Conservation (phyloP, 1,140 invertebrate species). For the Euura lappo region DNA sequence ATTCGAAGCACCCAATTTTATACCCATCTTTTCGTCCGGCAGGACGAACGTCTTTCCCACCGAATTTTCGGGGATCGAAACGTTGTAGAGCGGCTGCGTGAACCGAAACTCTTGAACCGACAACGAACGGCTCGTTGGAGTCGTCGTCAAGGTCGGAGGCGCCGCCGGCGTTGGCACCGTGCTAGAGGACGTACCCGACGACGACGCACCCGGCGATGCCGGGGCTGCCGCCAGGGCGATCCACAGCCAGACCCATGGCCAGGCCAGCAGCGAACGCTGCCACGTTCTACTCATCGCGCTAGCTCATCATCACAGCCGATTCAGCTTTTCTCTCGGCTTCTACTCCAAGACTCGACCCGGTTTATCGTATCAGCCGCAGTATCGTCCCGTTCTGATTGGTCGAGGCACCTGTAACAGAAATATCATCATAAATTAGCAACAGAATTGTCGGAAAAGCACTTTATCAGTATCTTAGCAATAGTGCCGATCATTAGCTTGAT, state of each 20-base stretch:
- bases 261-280: conserved; percentile 49
- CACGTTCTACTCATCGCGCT: conserved; percentile 55
- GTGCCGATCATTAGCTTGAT: neutral
- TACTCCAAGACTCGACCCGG: too few species aligned
- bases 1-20: conserved; percentile 61
- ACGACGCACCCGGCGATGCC: conserved; percentile 18
- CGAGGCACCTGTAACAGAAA: neutral
- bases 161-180: conserved; percentile 11
- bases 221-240: conserved; percentile 44
- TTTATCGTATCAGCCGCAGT: neutral
- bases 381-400: neutral
- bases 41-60: conserved; percentile 82
- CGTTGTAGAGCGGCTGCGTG: conserved; percentile 81
- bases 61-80: conserved; percentile 90
- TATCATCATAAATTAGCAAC: too few species aligned
- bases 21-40: conserved; percentile 73
- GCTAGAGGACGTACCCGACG: conserved; percentile 14
- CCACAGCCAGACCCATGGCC: conserved; percentile 57
- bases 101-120: conserved; percentile 66
- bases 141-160: conserved; percentile 21
- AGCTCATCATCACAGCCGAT: conserved; percentile 50
- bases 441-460: too few species aligned
- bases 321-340: neutral
- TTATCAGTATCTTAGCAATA: too few species aligned
- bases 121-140: conserved; percentile 25